Percentiles rank a stretch among this genome's conserved stretches.
Conservation (phyloP, 1,140 invertebrate species). For the Drosophila pachea region DNA sequence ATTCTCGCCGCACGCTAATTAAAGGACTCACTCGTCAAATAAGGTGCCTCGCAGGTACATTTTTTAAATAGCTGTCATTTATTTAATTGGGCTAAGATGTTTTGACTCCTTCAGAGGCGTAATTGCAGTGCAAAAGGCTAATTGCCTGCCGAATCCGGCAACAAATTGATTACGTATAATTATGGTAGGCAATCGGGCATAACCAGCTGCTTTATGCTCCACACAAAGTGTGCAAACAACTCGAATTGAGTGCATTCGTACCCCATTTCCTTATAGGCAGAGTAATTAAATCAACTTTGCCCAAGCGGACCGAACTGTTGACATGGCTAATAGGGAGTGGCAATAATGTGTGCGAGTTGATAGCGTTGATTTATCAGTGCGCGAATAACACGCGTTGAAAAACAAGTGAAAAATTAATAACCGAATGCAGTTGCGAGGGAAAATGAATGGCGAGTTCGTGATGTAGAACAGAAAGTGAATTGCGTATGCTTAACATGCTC, state of each 20-base stretch:
- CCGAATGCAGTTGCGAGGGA: background rate
- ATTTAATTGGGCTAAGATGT: slow-evolving; percentile 67
- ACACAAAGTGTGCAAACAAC: too few species aligned
- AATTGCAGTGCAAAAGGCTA: slow-evolving; percentile 55
- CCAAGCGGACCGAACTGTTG: too few species aligned
- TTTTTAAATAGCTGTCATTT: slow-evolving; percentile 44
- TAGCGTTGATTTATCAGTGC: too few species aligned
- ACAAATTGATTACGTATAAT: slow-evolving; percentile 32
- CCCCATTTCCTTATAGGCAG: too few species aligned
- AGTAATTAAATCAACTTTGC: too few species aligned
- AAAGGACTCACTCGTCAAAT: slow-evolving; percentile 54
- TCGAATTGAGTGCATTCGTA: too few species aligned
- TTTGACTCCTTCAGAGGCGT: slow-evolving; percentile 39
- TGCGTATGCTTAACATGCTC: slow-evolving; percentile 58
- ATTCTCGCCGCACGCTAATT: slow-evolving; percentile 64
- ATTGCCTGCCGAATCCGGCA: slow-evolving; percentile 43
- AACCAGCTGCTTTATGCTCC: background rate
- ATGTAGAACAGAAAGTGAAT: background rate
- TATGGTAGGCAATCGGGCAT: background rate
- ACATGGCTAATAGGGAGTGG: too few species aligned
- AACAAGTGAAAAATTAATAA: slow-evolving; percentile 38
- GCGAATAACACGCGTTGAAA: slow-evolving; percentile 1
- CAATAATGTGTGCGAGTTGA: too few species aligned
- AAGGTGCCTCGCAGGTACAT: slow-evolving; percentile 38
- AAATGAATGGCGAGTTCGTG: background rate